phyloP scores from a whole-genome alignment of 2,113 vertebrate genomes.

The Fregata magnificens region DNA sequence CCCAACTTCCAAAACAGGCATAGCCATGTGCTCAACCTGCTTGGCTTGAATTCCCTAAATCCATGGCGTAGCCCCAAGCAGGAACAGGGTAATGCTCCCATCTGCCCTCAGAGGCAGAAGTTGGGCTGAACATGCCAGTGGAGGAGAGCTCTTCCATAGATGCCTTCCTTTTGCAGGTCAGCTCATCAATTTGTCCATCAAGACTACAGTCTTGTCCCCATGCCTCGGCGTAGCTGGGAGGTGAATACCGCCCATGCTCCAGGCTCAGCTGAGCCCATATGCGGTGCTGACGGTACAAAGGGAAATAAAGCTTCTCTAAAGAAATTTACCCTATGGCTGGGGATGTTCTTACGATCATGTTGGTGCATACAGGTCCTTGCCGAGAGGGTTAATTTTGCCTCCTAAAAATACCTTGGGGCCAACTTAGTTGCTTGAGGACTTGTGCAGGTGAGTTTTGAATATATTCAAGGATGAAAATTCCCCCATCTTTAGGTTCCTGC shows the following conservation, averaged over 20 bases:
- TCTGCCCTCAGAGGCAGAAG: not conserved
- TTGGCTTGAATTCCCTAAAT: not conserved
- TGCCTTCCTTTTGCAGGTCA: not conserved
- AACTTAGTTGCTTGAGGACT: not conserved
- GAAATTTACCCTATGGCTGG: not conserved
- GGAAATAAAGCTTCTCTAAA: not conserved
- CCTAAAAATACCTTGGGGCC: not conserved
- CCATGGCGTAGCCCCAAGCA: not conserved
- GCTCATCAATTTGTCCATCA: not conserved
- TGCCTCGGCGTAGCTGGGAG: not conserved
- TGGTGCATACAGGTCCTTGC: not conserved
- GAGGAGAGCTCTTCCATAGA: not conserved
- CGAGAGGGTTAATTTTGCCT: not conserved
- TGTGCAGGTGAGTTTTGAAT: not conserved
- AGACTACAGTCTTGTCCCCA: not conserved
- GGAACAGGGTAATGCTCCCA: not conserved
- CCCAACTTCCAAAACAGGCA: not conserved
- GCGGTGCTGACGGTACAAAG: not conserved
- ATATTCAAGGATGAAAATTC: not conserved
- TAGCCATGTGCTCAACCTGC: not conserved
- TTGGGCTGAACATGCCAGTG: not conserved
- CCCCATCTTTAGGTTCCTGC: rapidly evolving
- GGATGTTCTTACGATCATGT: not conserved
- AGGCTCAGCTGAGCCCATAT: not conserved
- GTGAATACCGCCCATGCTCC: rapidly evolving